Evolutionary conservation across 2,888 invertebrate species (phyloP).

Genomic region (Philonicus albiceps): DNA sequence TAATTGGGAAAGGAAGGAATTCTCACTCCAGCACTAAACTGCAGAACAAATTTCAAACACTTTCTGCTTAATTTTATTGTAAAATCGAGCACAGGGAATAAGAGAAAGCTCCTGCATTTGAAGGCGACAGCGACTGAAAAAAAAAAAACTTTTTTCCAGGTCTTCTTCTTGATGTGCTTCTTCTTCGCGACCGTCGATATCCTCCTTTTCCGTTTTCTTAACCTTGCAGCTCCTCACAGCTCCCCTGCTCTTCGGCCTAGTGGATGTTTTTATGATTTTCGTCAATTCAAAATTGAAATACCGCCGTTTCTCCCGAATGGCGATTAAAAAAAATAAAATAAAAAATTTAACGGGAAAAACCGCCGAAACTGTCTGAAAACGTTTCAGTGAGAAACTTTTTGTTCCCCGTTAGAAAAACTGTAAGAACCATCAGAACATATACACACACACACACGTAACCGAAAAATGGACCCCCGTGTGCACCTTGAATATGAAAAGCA

Average conservation of each 20-base stretch:
- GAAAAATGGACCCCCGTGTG: neutral
- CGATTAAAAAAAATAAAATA: neutral
- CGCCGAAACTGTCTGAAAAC: neutral
- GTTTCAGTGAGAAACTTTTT: neutral
- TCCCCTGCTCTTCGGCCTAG: neutral
- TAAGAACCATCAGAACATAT: neutral
- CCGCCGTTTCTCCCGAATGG: neutral
- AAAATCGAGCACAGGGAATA: constrained; percentile 13
- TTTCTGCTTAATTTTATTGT: neutral
- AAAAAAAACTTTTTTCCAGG: constrained; percentile 12
- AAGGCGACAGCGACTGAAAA: neutral
- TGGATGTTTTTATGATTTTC: neutral
- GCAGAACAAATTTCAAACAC: constrained; percentile 5
- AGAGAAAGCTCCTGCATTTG: constrained; percentile 1
- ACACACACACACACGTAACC: neutral
- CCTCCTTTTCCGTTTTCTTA: neutral
- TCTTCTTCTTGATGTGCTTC: constrained; percentile 4
- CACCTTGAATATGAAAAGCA: neutral
- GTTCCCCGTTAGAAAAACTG: neutral
- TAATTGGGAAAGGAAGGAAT: neutral
- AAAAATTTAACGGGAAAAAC: neutral
- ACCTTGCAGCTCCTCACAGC: neutral
- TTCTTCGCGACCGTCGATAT: constrained; percentile 3
- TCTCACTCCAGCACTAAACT: neutral
- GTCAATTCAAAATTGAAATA: neutral